Percentiles rank a stretch among this genome's conserved stretches.
Conservation (phyloP, 2,113 vertebrate species). For the Rallus limicola region DNA sequence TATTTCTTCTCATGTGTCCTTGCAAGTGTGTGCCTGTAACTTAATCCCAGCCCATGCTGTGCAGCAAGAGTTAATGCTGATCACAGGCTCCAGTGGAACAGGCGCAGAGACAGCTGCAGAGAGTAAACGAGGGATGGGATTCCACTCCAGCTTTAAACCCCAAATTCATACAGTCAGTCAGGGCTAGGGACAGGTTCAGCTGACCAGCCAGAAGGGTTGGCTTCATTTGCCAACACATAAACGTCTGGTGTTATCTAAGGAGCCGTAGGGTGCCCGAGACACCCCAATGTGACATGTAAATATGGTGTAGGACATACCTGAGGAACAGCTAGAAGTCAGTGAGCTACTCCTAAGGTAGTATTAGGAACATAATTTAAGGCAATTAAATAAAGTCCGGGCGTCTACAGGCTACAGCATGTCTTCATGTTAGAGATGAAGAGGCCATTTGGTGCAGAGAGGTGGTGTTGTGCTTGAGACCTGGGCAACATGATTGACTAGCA, state of each 20-base stretch:
- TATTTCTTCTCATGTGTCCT: conserved; percentile 10
- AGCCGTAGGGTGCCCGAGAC: background rate
- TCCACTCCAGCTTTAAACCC: background rate
- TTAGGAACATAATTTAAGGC: background rate
- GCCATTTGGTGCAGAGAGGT: background rate
- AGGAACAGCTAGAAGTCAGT: background rate
- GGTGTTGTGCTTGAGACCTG: fast-evolving
- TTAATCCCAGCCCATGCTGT: background rate
- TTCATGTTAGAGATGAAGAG: background rate
- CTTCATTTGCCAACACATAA: background rate
- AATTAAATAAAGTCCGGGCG: background rate
- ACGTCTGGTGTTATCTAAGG: background rate
- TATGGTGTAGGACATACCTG: background rate
- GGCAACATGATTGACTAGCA: background rate
- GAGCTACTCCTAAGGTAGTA: background rate
- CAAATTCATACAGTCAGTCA: background rate
- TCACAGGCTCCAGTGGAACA: background rate
- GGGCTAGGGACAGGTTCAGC: background rate
- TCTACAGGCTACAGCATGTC: background rate
- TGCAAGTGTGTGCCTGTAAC: background rate
- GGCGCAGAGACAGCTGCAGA: conserved; percentile 23
- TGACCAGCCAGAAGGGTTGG: background rate
- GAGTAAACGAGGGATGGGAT: background rate
- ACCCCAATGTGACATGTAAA: background rate
- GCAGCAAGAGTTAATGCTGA: background rate